Conservation (phyloP, 23 tunicate species). For the Ciona savignyi region DNA sequence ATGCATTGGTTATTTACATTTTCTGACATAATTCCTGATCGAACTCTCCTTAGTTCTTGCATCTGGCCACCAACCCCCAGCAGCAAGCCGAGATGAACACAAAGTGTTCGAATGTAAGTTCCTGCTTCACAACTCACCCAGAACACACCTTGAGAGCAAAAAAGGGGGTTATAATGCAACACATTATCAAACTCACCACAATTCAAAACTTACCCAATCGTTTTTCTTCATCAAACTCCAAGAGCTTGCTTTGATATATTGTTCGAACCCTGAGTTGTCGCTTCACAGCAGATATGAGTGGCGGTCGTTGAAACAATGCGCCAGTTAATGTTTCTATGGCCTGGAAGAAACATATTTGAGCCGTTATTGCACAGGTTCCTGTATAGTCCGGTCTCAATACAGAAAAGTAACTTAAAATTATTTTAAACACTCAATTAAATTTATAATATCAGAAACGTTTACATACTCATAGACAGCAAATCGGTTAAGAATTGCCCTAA, state of each 20-base stretch:
- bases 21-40: conserved; percentile 96
- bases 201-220: conserved; percentile 45
- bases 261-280: conserved; percentile 93
- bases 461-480: not conserved
- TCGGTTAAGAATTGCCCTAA: not conserved
- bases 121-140: conserved; percentile 99
- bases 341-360: conserved; percentile 20
- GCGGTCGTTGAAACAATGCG: conserved; percentile 98
- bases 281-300: conserved; percentile 96
- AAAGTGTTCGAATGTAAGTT: conserved; percentile 95
- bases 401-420: conserved; percentile 4
- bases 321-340: conserved; percentile 92
- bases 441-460: conserved; percentile 4
- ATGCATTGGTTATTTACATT: conserved; percentile 28
- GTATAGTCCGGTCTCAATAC: not conserved
- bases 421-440: not conserved
- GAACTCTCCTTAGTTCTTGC: conserved; percentile 96
- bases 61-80: conserved; percentile 97
- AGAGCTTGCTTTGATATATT: conserved; percentile 87
- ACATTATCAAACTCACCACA: too few species aligned
- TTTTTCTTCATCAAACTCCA: conserved; percentile 78
- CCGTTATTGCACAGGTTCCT: not conserved
- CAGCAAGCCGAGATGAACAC: conserved; percentile 94
- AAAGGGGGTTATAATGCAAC: too few species aligned
- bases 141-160: conserved; percentile 62